phyloP scores from a whole-genome alignment of 2,113 vertebrate genomes.

The Ammospiza nelsoni region DNA sequence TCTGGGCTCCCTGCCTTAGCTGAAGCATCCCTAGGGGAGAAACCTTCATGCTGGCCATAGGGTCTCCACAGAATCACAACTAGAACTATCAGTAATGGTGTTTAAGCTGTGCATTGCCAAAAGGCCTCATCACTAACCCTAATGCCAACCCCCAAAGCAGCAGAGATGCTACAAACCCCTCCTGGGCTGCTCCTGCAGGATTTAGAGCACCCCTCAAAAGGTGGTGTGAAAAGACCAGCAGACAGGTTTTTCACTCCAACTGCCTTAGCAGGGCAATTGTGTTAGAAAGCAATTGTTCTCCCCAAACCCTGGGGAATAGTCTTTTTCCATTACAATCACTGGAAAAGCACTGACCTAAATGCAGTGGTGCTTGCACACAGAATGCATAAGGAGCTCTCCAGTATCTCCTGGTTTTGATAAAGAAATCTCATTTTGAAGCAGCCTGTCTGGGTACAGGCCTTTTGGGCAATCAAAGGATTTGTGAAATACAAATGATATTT shows the following conservation, averaged over 20 bases:
- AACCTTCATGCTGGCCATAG: background rate
- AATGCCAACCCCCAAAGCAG: fast-evolving
- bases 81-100: background rate
- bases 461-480: background rate
- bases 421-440: background rate
- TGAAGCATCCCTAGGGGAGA: background rate
- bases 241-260: background rate
- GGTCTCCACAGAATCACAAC: background rate
- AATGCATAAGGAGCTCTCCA: background rate
- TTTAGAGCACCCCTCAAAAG: background rate
- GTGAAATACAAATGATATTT: background rate
- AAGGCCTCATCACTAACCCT: background rate
- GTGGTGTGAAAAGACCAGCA: background rate
- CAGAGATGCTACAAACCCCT: background rate
- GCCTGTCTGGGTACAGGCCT: background rate
- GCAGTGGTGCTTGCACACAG: background rate
- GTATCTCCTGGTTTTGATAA: background rate
- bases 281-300: background rate
- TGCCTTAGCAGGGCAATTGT: background rate
- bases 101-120: background rate
- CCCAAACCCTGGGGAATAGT: background rate
- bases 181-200: background rate
- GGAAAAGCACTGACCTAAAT: background rate
- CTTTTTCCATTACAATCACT: background rate
- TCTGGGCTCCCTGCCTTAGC: background rate